Conservation (phyloP, 2,797 vertebrate genomes). For the Orientallactaga sibirica region DNA sequence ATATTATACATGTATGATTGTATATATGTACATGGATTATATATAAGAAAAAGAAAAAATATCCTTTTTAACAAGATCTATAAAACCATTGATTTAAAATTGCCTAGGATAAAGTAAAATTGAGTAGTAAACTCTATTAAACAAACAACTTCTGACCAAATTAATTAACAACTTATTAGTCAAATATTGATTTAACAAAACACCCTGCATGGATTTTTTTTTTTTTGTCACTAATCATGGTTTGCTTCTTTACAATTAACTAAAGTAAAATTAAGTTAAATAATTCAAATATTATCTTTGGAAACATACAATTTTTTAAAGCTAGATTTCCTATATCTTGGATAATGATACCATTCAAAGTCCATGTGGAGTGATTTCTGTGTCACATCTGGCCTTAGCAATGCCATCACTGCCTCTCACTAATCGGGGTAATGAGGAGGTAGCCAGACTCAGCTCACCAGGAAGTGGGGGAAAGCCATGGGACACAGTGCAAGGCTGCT, state of each 20-base stretch:
- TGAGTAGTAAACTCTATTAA: neutral
- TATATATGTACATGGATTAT: neutral
- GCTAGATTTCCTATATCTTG: conserved; percentile 2
- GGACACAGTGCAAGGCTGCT: neutral
- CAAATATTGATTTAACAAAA: conserved; percentile 29
- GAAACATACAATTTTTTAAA: conserved; percentile 26
- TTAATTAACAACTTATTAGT: conserved; percentile 16
- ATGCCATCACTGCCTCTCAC: neutral
- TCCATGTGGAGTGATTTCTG: conserved; percentile 26
- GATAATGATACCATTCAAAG: conserved; percentile 34
- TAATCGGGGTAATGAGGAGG: neutral
- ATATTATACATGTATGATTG: neutral
- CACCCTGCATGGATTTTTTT: neutral
- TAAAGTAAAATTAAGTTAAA: conserved; percentile 27
- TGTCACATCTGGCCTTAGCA: neutral
- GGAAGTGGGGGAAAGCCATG: neutral
- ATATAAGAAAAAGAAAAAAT: neutral
- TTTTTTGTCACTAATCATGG: neutral
- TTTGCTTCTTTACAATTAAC: neutral
- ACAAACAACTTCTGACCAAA: neutral
- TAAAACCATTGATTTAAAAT: conserved; percentile 6
- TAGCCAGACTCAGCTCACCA: neutral
- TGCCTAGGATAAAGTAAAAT: conserved; percentile 4
- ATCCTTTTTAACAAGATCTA: neutral
- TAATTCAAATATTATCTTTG: conserved; percentile 43